Percentiles rank a stretch among this genome's conserved stretches.
phyloP scores from a whole-genome alignment of 2,888 invertebrate species.

The Acanthosoma haemorrhoidale region DNA sequence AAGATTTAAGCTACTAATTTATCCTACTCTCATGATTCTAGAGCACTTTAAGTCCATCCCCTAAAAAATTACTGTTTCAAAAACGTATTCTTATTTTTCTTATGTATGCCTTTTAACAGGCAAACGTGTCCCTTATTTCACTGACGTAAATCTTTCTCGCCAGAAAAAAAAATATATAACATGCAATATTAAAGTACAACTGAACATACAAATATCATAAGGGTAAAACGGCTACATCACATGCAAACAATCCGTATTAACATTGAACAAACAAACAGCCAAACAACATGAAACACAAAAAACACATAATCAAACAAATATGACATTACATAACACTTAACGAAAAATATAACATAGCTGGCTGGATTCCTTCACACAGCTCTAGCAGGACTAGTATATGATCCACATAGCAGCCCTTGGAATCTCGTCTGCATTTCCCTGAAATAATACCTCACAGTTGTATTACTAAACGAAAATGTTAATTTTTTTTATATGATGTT shows the following conservation, averaged over 20 bases:
- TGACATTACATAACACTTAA: constrained; percentile 8
- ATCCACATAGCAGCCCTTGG: background rate
- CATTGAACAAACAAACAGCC: background rate
- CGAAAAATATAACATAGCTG: constrained; percentile 14
- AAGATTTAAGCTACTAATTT: no score
- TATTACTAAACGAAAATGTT: constrained; percentile 5
- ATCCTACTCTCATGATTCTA: no score
- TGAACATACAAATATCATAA: no score
- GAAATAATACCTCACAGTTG: constrained; percentile 10
- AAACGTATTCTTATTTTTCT: no score
- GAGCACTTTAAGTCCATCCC: no score
- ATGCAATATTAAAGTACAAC: no score
- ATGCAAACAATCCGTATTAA: constrained; percentile 3
- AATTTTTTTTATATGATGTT: no score
- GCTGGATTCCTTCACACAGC: constrained; percentile 2
- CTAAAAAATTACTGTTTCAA: no score
- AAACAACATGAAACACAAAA: constrained; percentile 14
- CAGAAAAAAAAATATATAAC: no score
- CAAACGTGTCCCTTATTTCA: no score
- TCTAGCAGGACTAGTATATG: background rate
- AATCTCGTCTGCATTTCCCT: background rate
- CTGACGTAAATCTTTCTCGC: no score
- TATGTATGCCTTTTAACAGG: no score
- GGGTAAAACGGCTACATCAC: constrained; percentile 6
- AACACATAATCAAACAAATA: constrained; percentile 8